Percentiles rank a stretch among this genome's conserved stretches.
Evolutionary conservation across 2,797 vertebrate genomes (phyloP).

Genomic region (Gallirallus australis): DNA sequence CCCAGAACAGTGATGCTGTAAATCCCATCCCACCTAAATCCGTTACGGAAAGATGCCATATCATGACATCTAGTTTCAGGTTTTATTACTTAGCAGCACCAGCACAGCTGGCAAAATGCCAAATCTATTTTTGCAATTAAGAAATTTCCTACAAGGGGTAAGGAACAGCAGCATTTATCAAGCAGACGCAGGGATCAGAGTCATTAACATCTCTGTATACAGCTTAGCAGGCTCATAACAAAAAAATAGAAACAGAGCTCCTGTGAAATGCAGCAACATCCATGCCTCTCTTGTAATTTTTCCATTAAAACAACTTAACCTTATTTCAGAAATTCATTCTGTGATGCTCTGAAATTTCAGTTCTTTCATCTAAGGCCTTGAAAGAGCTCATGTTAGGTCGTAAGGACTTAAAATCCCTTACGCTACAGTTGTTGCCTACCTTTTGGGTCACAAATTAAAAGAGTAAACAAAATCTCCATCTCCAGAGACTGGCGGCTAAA

Average conservation of each 20-base stretch:
- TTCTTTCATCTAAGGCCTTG: neutral
- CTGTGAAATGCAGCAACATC: neutral
- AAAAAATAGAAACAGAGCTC: neutral
- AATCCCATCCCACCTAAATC: neutral
- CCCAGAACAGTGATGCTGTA: neutral
- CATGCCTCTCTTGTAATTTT: neutral
- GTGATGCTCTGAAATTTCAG: neutral
- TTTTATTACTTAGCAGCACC: neutral
- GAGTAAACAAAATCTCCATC: neutral
- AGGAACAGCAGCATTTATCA: neutral
- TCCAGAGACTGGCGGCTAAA: neutral
- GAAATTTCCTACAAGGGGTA: neutral
- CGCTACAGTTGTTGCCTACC: neutral
- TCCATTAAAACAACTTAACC: neutral
- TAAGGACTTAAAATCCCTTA: neutral
- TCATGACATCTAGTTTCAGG: neutral
- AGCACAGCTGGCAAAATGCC: neutral
- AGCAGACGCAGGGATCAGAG: neutral
- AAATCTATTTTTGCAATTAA: neutral
- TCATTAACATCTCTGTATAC: neutral
- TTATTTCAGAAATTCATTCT: neutral
- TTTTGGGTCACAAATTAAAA: neutral
- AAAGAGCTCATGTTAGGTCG: neutral
- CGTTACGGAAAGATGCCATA: neutral
- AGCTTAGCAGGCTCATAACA: neutral